These are phyloP conservation scores for Pithys albifrons DNA, from an alignment of 2,113 vertebrate species.

Conservation along the genomic window DNA sequence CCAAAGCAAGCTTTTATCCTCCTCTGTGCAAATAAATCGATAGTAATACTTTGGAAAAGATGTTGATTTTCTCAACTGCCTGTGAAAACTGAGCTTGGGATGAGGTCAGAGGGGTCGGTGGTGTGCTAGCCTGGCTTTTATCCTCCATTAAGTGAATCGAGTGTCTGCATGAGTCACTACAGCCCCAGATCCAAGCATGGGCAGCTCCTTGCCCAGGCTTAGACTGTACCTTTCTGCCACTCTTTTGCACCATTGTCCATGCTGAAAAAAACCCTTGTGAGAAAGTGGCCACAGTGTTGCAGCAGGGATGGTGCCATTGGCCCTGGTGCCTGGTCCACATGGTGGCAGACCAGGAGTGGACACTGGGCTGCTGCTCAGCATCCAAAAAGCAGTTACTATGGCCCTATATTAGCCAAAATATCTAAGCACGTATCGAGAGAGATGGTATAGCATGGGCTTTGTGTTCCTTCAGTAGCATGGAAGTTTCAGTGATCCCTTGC, in stretches of 20 bases:
- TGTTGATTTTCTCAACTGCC: not conserved
- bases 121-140: not conserved
- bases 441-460: not conserved
- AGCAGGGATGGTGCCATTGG: not conserved
- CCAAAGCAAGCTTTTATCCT: not conserved
- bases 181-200: not conserved
- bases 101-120: rapidly evolving
- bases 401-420: not conserved
- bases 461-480: not conserved
- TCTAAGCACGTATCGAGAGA: not conserved
- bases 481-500: not conserved
- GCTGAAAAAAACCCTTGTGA: too few species aligned
- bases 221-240: not conserved
- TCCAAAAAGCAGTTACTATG: not conserved
- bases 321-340: rapidly evolving
- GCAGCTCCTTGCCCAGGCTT: not conserved
- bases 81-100: not conserved
- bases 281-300: rapidly evolving
- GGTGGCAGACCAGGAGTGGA: not conserved
- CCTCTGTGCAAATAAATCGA: not conserved
- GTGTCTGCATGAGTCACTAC: rapidly evolving
- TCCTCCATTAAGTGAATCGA: not conserved
- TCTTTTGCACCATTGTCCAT: not conserved
- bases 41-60: not conserved
- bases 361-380: not conserved